phyloP scores from a whole-genome alignment of 2,888 invertebrate genomes.

The Mantis religiosa region DNA sequence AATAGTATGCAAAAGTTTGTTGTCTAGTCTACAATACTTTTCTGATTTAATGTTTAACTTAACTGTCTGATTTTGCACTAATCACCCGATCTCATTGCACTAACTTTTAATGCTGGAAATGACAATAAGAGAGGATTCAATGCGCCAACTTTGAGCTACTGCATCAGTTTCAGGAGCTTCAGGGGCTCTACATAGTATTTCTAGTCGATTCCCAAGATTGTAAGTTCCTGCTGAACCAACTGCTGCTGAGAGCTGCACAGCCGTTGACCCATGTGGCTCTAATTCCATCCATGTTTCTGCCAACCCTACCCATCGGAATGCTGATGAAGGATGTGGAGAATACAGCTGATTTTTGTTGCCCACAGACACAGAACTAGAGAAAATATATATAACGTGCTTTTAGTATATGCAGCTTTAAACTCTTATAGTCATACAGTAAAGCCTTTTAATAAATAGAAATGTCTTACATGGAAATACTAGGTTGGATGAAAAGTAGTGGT shows the following conservation, averaged over 20 bases:
- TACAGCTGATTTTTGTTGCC: constrained; percentile 38
- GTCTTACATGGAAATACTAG: no score
- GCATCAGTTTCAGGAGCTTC: constrained; percentile 29
- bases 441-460: no score
- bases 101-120: neutral
- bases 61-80: neutral
- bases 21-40: neutral
- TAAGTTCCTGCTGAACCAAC: constrained; percentile 63
- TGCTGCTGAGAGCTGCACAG: constrained; percentile 57
- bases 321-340: constrained; percentile 44
- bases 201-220: constrained; percentile 60
- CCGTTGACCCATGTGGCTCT: constrained; percentile 51
- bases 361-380: constrained; percentile 37
- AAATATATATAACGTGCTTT: neutral
- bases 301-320: constrained; percentile 46
- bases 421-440: no score
- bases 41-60: neutral
- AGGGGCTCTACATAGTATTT: constrained; percentile 44
- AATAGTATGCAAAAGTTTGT: neutral
- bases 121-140: constrained; percentile 33
- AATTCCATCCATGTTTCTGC: constrained; percentile 46
- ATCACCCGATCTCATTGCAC: neutral
- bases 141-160: constrained; percentile 31
- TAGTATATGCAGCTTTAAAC: no score
- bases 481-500: no score